Conservation (phyloP, 1,140 invertebrate species). For the Lordiphosa mommai region DNA sequence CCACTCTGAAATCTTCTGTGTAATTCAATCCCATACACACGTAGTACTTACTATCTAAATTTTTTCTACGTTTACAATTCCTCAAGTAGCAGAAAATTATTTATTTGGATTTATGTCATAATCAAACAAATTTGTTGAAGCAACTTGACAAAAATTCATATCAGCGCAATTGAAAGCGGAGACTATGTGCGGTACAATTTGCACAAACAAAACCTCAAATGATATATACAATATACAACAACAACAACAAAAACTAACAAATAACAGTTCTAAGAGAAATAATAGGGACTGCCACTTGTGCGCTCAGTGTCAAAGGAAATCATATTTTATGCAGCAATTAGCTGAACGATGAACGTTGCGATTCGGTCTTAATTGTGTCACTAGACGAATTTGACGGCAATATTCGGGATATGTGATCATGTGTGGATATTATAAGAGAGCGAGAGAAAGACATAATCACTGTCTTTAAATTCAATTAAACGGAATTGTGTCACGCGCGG, state of each 20-base stretch:
- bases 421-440: not conserved
- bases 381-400: not conserved
- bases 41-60: not conserved
- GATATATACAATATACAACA: not conserved
- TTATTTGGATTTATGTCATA: conserved; percentile 12
- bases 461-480: conserved; percentile 63
- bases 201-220: conserved; percentile 6
- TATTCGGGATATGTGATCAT: conserved; percentile 4
- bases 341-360: conserved; percentile 21
- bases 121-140: conserved; percentile 9
- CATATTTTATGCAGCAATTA: conserved; percentile 72
- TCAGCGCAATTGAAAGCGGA: conserved; percentile 24
- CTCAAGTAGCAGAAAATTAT: conserved; percentile 16
- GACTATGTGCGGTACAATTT: conserved; percentile 2
- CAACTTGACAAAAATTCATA: not conserved
- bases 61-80: conserved; percentile 3
- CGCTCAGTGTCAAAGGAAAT: conserved; percentile 72
- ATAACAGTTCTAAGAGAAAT: conserved; percentile 4
- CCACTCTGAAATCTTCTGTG: no score
- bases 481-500: conserved; percentile 65
- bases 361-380: conserved; percentile 43
- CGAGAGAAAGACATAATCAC: conserved; percentile 6
- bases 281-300: conserved; percentile 3
- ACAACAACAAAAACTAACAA: not conserved
- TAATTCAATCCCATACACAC: no score